Evolutionary conservation across 2,888 invertebrate species (phyloP).

Genomic region (Operophtera brumata): DNA sequence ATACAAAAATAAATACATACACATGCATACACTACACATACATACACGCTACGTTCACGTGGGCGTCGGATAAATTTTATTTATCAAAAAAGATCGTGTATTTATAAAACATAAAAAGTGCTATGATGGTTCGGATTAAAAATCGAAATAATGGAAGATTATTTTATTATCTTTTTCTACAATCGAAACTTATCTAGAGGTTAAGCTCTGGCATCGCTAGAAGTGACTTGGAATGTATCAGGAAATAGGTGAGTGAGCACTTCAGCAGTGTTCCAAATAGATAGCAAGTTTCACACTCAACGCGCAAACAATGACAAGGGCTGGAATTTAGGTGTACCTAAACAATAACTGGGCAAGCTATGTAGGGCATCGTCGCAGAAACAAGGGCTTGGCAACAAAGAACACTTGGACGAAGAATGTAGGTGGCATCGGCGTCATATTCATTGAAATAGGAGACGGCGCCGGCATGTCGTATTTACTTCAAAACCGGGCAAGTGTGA

Average conservation of each 20-base stretch:
- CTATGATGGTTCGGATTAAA: no score
- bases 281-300: conserved; percentile 20
- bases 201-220: not conserved
- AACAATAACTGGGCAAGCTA: not conserved
- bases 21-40: no score
- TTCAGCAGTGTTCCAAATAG: conserved; percentile 18
- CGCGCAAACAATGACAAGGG: conserved; percentile 13
- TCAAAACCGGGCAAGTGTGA: no score
- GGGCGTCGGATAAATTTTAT: no score
- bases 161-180: not conserved
- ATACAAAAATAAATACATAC: no score
- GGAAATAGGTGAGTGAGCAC: conserved; percentile 8
- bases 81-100: no score
- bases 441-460: not conserved
- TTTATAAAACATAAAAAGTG: no score
- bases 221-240: not conserved
- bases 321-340: not conserved
- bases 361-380: not conserved
- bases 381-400: conserved; percentile 25
- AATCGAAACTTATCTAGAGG: not conserved
- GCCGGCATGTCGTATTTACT: no score
- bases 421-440: not conserved
- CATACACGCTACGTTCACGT: no score
- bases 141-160: no score
- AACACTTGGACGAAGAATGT: not conserved